A percentile compares a stretch with the other conserved stretches of the same genome.
These are phyloP conservation scores for Agriotes lineatus DNA, from an alignment of 2,888 invertebrate species.

Conservation along the genomic window DNA sequence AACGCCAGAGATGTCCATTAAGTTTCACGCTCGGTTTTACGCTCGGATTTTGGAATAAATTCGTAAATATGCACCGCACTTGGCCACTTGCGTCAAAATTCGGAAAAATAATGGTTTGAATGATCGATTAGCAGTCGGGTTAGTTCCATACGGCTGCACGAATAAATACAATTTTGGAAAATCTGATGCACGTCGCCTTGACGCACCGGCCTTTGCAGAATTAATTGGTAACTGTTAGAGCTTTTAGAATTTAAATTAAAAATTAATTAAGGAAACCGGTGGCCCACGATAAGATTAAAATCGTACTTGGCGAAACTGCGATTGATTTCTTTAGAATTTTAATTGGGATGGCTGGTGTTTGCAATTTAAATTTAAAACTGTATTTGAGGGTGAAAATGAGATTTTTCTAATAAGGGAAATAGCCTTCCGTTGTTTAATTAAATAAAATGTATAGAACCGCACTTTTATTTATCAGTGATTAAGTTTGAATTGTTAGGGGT, in stretches of 20 bases:
- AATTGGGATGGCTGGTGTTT: neutral
- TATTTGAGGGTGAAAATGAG: too few species aligned
- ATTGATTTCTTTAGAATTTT: slow-evolving; percentile 3
- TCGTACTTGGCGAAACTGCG: neutral
- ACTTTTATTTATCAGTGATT: too few species aligned
- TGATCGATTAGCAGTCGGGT: neutral
- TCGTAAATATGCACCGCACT: slow-evolving; percentile 17
- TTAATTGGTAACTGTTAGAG: slow-evolving; percentile 14
- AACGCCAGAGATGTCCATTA: slow-evolving; percentile 46
- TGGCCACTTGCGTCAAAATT: neutral
- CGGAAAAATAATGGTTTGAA: neutral
- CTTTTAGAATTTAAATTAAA: slow-evolving; percentile 37
- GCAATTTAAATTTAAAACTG: slow-evolving; percentile 4
- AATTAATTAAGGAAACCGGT: slow-evolving; percentile 32
- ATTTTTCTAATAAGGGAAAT: too few species aligned
- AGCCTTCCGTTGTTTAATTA: too few species aligned
- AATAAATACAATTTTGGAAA: too few species aligned
- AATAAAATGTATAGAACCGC: too few species aligned
- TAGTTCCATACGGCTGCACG: too few species aligned
- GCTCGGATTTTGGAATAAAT: slow-evolving; percentile 44
- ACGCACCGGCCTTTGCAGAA: too few species aligned
- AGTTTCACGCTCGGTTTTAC: slow-evolving; percentile 55
- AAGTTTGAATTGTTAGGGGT: too few species aligned
- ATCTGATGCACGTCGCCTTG: too few species aligned
- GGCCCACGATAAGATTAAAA: slow-evolving; percentile 16